Percentiles rank a stretch among this genome's conserved stretches.
Conservation (phyloP, 2,888 invertebrate species). For the Ochropleura leucogaster region DNA sequence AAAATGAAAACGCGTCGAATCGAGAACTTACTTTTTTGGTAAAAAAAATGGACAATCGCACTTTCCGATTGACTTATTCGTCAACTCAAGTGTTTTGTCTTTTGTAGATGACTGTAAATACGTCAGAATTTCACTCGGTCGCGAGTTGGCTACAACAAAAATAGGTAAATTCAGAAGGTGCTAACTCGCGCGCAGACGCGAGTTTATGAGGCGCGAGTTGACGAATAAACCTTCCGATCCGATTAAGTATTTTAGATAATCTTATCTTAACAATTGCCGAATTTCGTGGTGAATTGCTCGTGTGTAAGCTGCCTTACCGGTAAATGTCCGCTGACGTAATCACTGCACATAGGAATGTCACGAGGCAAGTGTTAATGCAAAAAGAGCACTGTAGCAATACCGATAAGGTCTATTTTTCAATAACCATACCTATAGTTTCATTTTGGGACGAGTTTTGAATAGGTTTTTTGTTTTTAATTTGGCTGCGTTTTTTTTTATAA, state of each 20-base stretch:
- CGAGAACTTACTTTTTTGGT: no score
- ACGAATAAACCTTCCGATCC: no score
- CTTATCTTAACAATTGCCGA: slow-evolving; percentile 6
- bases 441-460: slow-evolving; percentile 6
- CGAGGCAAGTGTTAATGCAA: slow-evolving; percentile 56
- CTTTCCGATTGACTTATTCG: no score
- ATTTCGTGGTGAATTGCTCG: slow-evolving; percentile 19
- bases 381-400: slow-evolving; percentile 37
- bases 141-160: no score
- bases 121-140: no score
- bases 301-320: slow-evolving; percentile 48
- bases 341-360: slow-evolving; percentile 52
- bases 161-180: no score
- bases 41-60: no score
- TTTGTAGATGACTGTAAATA: no score
- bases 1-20: no score
- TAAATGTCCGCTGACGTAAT: slow-evolving; percentile 55
- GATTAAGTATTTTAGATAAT: slow-evolving; percentile 31
- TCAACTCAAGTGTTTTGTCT: no score
- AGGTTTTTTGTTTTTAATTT: not conserved
- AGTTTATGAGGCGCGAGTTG: no score
- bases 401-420: slow-evolving; percentile 19
- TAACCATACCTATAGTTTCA: slow-evolving; percentile 9
- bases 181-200: no score
- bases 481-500: not conserved